These are phyloP conservation scores for Tetragonula clypearis DNA, from an alignment of 1,140 invertebrate genomes.

Conservation along the genomic window DNA sequence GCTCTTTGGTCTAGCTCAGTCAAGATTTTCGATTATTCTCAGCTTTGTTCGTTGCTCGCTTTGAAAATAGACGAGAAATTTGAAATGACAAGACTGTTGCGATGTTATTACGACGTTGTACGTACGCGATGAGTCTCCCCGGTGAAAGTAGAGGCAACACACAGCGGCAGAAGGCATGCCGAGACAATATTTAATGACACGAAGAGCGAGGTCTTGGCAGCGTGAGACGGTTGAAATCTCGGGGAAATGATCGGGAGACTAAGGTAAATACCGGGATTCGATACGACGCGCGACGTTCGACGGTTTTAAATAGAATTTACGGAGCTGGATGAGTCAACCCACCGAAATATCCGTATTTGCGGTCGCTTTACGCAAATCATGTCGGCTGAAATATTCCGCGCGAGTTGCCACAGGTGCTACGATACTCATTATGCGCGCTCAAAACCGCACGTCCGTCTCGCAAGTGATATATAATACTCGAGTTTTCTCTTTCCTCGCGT, in stretches of 20 bases:
- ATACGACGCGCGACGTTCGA: slow-evolving; percentile 3
- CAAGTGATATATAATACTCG: too few species aligned
- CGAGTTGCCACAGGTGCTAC: slow-evolving; percentile 39
- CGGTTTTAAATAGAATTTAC: slow-evolving; percentile 46
- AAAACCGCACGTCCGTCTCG: not conserved
- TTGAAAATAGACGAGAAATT: too few species aligned
- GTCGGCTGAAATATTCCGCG: slow-evolving; percentile 44
- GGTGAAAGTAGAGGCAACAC: too few species aligned
- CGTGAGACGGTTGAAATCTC: not conserved
- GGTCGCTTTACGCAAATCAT: slow-evolving; percentile 33
- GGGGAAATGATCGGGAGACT: slow-evolving; percentile 1
- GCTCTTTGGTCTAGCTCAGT: too few species aligned
- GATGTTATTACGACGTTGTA: not conserved
- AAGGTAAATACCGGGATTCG: slow-evolving; percentile 30
- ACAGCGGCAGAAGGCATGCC: not conserved
- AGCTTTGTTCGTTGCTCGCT: too few species aligned
- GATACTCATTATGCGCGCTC: slow-evolving; percentile 7
- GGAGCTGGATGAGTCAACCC: slow-evolving; percentile 30
- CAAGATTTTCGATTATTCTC: too few species aligned
- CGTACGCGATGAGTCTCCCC: not conserved
- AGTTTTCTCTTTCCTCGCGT: not conserved
- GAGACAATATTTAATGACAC: not conserved
- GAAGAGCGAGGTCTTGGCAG: not conserved
- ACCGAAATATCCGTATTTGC: slow-evolving; percentile 47
- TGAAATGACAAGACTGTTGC: too few species aligned